Evolutionary conservation across 2,113 vertebrate species (phyloP), one percentile per base, ranked within the genome.

Genomic region (Chaenogobius annularis): DNA sequence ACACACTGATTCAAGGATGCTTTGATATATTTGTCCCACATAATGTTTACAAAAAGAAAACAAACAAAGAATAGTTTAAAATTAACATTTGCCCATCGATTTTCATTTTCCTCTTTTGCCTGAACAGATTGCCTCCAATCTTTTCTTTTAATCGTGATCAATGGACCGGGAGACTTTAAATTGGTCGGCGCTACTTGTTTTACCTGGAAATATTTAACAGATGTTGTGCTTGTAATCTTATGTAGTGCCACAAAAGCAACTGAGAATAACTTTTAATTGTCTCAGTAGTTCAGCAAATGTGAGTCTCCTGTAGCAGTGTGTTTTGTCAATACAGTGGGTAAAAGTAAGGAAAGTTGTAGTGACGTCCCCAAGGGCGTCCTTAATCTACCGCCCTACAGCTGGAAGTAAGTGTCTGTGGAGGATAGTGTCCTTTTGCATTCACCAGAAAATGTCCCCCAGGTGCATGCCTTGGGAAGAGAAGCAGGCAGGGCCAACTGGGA

Each of bases 131-230:
- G 79, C 64, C 58, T 74, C 26, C 69, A 70, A 46, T 69, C 35
- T 74, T 70, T 69, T 14, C 43, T 55, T 69, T 17, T 68, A 81
- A 73, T 35, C 35, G 62, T 64, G 72, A 85, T 84, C 83, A 84
- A 66, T 81, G 78, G 68, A 75, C 56, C 73, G 77, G 31, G 13
- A 73, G 43, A 43, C 31, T 48, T 56, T 31, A 55, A 52, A 50
- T 74, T 66, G 69, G 70, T 69, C 63, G 50, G 52, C 64, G 74
- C 56, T 59, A 15, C 35, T 73, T 63, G 50, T 63, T 84, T 83
- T 43, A 71, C 69, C 61, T 80, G 78, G 55, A 70, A 69, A 70
- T 71, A 65, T 85, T 77, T 58, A 81, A 81, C 80, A 85, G 75
- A 85, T 87, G 77, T 61, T 56, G 17, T 46, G 52, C 46, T 77